Percentiles rank a stretch among this genome's conserved stretches.
These are phyloP conservation scores for Lutraria lutraria DNA, from an alignment of 2,888 invertebrate species.

Conservation along the genomic window DNA sequence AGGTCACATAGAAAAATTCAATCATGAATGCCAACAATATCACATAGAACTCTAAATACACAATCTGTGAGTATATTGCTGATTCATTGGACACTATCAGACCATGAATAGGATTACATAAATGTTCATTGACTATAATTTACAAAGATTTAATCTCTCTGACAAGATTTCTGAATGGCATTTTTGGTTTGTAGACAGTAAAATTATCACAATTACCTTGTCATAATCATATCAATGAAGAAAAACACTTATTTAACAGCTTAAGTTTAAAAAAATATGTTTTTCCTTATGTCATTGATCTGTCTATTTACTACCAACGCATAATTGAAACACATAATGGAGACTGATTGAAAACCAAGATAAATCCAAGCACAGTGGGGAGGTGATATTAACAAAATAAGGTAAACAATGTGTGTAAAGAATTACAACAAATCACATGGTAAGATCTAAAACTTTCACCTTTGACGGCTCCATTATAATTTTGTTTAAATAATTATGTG, in stretches of 20 bases:
- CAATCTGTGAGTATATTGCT: too few relatives aligned
- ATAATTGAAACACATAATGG: conserved; percentile 8
- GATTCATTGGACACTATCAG: too few relatives aligned
- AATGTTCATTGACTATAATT: too few relatives aligned
- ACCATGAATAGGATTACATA: too few relatives aligned
- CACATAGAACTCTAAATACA: too few relatives aligned
- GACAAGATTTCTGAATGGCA: background rate
- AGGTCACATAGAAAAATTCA: too few relatives aligned
- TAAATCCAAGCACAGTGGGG: background rate
- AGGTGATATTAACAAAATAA: background rate
- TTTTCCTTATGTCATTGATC: background rate
- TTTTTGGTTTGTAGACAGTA: background rate
- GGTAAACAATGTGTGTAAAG: background rate
- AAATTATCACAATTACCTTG: background rate
- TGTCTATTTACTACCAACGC: background rate
- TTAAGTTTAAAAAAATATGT: background rate
- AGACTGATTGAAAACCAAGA: conserved; percentile 3
- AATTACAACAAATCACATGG: background rate
- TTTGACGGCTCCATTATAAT: background rate
- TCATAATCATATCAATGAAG: background rate
- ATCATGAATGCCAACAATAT: too few relatives aligned
- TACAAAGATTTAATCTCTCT: background rate
- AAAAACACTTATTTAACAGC: background rate
- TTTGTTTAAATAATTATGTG: background rate
- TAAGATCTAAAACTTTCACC: background rate